Percentiles rank a stretch among this genome's conserved stretches.
Conservation (phyloP, 2,888 invertebrate genomes). For the Sthenelais limicola region DNA sequence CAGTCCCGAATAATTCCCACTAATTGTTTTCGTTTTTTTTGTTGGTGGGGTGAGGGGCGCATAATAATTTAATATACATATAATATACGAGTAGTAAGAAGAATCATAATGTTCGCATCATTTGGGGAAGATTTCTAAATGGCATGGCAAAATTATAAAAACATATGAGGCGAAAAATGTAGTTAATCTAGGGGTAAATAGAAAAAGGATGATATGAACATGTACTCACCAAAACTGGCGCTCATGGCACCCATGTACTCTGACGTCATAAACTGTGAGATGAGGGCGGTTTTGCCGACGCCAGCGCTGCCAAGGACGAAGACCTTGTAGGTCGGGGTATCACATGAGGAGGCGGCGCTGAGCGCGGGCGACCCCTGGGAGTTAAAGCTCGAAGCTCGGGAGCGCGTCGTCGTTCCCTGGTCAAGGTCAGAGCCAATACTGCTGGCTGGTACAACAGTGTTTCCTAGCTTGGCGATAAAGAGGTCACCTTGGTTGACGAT, state of each 20-base stretch:
- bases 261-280: constrained; percentile 81
- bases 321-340: constrained; percentile 75
- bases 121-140: no score
- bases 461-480: constrained; percentile 37
- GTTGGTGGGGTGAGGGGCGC: no score
- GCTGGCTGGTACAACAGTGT: constrained; percentile 33
- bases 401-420: background rate
- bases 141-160: no score
- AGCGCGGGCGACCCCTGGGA: constrained; percentile 38
- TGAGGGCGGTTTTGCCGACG: constrained; percentile 80
- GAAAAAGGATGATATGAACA: no score
- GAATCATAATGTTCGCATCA: no score
- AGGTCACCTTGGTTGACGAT: constrained; percentile 46
- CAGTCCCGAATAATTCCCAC: no score
- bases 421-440: constrained; percentile 36
- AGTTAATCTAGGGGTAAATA: no score
- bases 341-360: constrained; percentile 43
- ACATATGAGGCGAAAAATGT: no score
- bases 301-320: constrained; percentile 79
- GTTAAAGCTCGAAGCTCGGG: constrained; percentile 42
- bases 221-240: constrained; percentile 76
- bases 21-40: no score
- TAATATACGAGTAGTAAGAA: no score
- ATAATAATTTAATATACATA: no score
- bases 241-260: constrained; percentile 81